A percentile compares a stretch with the other conserved stretches of the same genome.
Conservation (phyloP, 2,888 invertebrate genomes). For the Leptarthrus brevirostris region DNA sequence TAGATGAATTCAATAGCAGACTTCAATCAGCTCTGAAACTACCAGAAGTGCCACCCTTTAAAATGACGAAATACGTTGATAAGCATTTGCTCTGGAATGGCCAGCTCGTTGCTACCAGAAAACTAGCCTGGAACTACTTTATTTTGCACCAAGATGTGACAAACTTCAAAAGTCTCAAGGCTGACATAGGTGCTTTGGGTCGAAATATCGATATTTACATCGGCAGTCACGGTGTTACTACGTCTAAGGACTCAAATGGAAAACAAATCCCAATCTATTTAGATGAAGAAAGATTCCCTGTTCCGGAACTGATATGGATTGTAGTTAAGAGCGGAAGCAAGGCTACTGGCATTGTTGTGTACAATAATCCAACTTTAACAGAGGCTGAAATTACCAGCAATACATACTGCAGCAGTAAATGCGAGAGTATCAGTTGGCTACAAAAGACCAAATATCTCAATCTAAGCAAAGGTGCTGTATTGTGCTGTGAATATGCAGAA, state of each 20-base stretch:
- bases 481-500: constrained; percentile 39
- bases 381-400: constrained; percentile 52
- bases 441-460: not conserved
- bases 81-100: not conserved
- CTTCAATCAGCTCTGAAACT: constrained; percentile 49
- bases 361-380: constrained; percentile 56
- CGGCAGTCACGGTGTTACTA: constrained; percentile 58
- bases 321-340: constrained; percentile 57
- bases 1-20: constrained; percentile 58
- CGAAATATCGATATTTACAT: constrained; percentile 57
- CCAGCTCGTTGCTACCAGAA: not conserved
- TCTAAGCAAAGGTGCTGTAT: not conserved
- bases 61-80: not conserved
- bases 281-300: constrained; percentile 57
- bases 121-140: not conserved
- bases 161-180: not conserved
- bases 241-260: constrained; percentile 53
- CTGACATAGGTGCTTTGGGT: not conserved
- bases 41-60: not conserved
- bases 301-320: constrained; percentile 59
- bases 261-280: constrained; percentile 57
- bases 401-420: constrained; percentile 57
- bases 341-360: constrained; percentile 57
- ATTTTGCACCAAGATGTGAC: not conserved
- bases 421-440: constrained; percentile 58